Evolutionary conservation across 2,888 invertebrate species (phyloP).

Genomic region (Luperina nickerlii): DNA sequence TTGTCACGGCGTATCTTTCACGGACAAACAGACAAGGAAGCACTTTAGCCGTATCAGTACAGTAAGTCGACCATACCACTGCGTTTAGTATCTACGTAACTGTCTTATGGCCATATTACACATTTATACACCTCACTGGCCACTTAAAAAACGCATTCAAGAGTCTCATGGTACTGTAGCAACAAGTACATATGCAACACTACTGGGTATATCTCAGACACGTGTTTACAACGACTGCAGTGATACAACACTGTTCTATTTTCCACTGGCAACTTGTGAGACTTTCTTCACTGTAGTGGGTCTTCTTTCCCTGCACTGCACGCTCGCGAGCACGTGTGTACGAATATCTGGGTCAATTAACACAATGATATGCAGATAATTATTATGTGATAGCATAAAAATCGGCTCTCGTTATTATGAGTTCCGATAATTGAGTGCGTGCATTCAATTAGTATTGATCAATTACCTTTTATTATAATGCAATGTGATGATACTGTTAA

Average conservation of each 20-base stretch:
- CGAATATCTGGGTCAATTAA: conserved; percentile 21
- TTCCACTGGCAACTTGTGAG: conserved; percentile 17
- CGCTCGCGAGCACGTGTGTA: not conserved
- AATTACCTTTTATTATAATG: not conserved
- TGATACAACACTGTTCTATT: conserved; percentile 47
- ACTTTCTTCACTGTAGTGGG: conserved; percentile 36
- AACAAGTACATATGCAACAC: not conserved
- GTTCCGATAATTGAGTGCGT: not conserved
- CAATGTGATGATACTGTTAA: not conserved
- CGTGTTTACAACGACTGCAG: conserved; percentile 35
- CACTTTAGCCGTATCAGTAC: conserved; percentile 20
- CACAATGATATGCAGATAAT: not conserved
- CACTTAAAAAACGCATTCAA: conserved; percentile 14
- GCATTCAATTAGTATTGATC: not conserved
- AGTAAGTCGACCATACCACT: conserved; percentile 24
- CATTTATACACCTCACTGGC: conserved; percentile 22
- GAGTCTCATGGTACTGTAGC: not conserved
- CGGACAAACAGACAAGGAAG: conserved; percentile 18
- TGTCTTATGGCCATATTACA: conserved; percentile 24
- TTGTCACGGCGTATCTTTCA: conserved; percentile 25
- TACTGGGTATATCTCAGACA: not conserved
- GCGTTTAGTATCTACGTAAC: conserved; percentile 24
- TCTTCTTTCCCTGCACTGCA: conserved; percentile 5
- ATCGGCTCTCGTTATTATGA: not conserved
- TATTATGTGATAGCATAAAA: not conserved